A percentile compares a stretch with the other conserved stretches of the same genome.
Evolutionary conservation across 2,113 vertebrate species (phyloP).

Genomic region (Oncorhynchus mykiss): DNA sequence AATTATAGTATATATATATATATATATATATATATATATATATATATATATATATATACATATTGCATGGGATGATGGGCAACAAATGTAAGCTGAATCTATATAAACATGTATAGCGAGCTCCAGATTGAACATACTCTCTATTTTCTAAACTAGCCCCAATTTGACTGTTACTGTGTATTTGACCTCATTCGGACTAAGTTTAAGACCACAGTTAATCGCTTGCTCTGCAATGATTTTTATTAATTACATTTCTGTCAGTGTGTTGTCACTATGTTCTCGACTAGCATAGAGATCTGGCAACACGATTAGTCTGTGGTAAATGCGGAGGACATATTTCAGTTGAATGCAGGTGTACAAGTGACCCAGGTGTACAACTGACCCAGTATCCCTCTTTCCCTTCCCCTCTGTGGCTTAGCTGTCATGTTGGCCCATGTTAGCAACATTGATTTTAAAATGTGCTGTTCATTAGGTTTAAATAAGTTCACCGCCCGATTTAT

Average conservation of each 20-base stretch:
- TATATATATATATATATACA: not conserved
- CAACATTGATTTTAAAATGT: not conserved
- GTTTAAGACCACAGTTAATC: not conserved
- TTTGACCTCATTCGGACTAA: not conserved
- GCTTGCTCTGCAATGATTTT: not conserved
- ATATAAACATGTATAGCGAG: slow-evolving; percentile 34
- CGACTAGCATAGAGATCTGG: too few species aligned
- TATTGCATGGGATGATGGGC: slow-evolving; percentile 44
- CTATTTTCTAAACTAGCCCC: not conserved
- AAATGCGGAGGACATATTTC: too few species aligned
- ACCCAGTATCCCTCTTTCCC: too few species aligned
- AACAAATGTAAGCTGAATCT: slow-evolving; percentile 66
- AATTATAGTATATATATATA: slow-evolving; percentile 45
- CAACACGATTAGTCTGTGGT: too few species aligned
- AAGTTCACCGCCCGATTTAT: not conserved
- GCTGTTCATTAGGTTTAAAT: not conserved
- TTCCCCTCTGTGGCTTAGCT: not conserved
- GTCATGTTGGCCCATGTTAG: not conserved
- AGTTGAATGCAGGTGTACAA: too few species aligned
- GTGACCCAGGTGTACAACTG: too few species aligned
- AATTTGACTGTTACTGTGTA: not conserved
- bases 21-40: too few species aligned
- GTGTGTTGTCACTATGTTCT: too few species aligned
- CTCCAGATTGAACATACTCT: slow-evolving; percentile 32
- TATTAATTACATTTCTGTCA: too few species aligned